Evolutionary conservation across 2,113 vertebrate species (phyloP).

Genomic region (Clarias magur): DNA sequence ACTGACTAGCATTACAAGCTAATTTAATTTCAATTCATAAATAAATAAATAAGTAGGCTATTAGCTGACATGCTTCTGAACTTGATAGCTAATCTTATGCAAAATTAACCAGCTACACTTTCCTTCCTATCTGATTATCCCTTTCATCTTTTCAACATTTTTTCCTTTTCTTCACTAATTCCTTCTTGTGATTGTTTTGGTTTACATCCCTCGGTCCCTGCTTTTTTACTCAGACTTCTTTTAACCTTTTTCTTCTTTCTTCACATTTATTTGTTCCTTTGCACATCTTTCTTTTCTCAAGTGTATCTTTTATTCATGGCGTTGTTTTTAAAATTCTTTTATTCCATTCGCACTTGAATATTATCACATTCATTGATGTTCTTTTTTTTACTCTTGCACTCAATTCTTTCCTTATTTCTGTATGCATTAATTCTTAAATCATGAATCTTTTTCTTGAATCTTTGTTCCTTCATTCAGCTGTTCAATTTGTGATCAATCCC

Average conservation of each 20-base stretch:
- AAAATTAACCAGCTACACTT: background rate
- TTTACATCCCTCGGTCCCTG: background rate
- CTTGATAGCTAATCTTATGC: background rate
- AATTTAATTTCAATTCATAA: background rate
- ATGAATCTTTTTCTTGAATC: background rate
- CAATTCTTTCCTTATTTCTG: too few species aligned
- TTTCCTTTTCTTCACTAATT: too few species aligned
- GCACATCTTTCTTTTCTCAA: too few species aligned
- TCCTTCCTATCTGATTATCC: background rate
- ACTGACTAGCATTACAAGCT: background rate
- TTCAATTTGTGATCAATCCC: background rate
- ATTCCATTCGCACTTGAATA: background rate
- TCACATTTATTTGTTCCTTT: background rate
- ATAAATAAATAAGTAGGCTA: background rate
- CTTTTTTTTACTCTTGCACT: too few species aligned
- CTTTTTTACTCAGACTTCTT: background rate
- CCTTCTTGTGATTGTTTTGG: background rate
- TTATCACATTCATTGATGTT: background rate
- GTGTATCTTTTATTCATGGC: background rate
- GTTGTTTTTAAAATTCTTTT: too few species aligned
- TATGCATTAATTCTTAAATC: background rate
- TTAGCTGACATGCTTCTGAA: background rate
- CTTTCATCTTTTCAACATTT: too few species aligned
- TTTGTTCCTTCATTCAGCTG: background rate
- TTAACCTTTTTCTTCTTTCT: background rate